Conservation (phyloP, 2,113 vertebrate species). For the Cephalophus harveyi region DNA sequence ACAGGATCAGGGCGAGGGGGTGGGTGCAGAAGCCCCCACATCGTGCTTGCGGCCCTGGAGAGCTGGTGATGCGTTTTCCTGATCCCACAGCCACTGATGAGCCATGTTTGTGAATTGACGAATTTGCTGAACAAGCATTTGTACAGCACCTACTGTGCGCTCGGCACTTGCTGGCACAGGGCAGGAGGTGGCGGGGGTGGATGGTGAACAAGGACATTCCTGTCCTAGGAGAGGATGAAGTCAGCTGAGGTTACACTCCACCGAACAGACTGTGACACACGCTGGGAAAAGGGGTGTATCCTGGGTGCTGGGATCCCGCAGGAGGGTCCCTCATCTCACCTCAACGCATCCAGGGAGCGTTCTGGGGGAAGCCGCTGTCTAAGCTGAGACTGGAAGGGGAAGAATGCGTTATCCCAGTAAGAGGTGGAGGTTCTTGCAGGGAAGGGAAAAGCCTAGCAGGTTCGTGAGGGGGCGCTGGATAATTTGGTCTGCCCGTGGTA, state of each 20-base stretch:
- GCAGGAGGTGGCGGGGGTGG: not conserved
- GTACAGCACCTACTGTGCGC: not conserved
- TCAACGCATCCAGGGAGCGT: not conserved
- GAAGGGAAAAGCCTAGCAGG: not conserved
- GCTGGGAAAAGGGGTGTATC: not conserved
- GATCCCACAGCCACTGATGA: not conserved
- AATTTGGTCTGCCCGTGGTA: rapidly evolving
- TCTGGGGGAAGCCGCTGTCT: not conserved
- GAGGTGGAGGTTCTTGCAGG: too few species aligned
- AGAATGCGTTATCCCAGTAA: not conserved
- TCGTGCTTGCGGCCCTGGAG: rapidly evolving
- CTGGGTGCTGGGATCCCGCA: not conserved
- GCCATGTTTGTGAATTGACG: too few species aligned
- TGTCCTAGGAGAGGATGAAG: not conserved
- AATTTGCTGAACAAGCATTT: not conserved
- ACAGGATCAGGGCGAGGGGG: not conserved
- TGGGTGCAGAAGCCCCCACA: not conserved
- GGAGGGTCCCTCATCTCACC: not conserved
- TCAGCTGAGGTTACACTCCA: not conserved
- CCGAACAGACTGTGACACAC: not conserved
- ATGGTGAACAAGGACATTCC: not conserved
- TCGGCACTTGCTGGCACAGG: not conserved
- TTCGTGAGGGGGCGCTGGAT: rapidly evolving
- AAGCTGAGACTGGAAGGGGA: not conserved
- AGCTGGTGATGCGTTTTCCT: not conserved